These are phyloP conservation scores for Sebastes reedi DNA, from an alignment of 2,797 vertebrate genomes.

Conservation along the genomic window DNA sequence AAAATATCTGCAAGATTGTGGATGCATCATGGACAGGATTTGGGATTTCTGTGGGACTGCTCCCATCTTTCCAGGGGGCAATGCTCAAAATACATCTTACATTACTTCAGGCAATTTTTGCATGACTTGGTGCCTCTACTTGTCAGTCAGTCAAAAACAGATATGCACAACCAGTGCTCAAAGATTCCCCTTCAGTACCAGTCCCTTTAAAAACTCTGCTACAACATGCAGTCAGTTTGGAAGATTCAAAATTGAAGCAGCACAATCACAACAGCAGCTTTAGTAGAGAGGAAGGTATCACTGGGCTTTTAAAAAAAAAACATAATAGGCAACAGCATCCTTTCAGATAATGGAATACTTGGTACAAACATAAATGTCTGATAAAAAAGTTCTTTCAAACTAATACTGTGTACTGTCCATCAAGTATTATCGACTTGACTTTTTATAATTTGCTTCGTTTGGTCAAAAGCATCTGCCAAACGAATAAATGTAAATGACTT, in stretches of 20 bases:
- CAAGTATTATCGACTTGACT: not conserved
- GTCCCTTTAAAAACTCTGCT: not conserved
- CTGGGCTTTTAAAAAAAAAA: not conserved
- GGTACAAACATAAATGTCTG: not conserved
- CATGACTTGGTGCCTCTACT: not conserved
- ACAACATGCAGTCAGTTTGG: not conserved
- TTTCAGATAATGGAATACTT: not conserved
- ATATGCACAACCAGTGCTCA: not conserved
- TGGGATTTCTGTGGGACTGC: not conserved
- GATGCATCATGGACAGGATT: not conserved
- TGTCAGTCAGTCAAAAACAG: not conserved
- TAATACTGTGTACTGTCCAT: not conserved
- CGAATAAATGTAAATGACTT: not conserved
- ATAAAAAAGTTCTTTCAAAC: not conserved
- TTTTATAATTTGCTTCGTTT: not conserved
- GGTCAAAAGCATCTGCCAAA: not conserved
- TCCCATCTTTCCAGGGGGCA: not conserved
- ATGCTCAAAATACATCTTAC: not conserved
- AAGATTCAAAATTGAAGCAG: not conserved
- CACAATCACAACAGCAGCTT: not conserved
- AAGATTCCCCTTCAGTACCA: not conserved
- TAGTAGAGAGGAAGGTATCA: too few species aligned
- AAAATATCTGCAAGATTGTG: not conserved
- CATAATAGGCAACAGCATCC: not conserved
- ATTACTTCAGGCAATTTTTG: not conserved